Percentiles rank a stretch among this genome's conserved stretches.
Conservation (phyloP, 2,797 vertebrate species). For the Sardinella longiceps region DNA sequence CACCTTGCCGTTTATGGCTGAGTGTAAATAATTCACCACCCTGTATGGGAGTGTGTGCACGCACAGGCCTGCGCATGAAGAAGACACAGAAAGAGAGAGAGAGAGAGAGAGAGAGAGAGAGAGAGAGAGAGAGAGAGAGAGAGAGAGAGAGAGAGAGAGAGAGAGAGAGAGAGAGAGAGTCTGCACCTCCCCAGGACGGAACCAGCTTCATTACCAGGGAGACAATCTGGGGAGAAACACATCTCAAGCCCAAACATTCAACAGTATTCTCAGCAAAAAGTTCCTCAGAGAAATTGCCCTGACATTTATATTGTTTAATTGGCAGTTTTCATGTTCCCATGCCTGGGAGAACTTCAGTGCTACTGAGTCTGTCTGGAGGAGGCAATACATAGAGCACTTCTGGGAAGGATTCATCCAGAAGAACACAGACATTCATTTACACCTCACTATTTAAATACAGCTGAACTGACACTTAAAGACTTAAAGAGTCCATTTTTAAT, state of each 20-base stretch:
- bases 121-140: too few species aligned
- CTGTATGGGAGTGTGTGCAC: conserved; percentile 51
- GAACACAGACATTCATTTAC: neutral
- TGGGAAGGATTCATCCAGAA: too few species aligned
- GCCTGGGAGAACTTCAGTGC: neutral
- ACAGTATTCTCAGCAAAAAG: neutral
- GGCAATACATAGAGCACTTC: too few species aligned
- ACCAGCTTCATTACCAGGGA: neutral
- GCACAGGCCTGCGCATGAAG: neutral
- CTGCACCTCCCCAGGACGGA: neutral
- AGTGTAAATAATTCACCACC: conserved; percentile 70
- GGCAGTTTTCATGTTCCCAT: neutral
- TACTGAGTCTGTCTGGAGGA: neutral
- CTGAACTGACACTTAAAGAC: too few species aligned
- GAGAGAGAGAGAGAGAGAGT: too few species aligned
- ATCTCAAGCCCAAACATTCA: neutral
- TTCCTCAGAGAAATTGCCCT: neutral
- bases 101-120: too few species aligned
- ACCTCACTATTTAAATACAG: neutral
- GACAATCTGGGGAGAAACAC: neutral
- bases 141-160: too few species aligned
- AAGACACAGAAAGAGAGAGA: too few species aligned
- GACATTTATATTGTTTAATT: neutral
- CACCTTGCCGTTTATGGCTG: conserved; percentile 62
- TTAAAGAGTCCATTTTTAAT: too few species aligned